Base-by-base conservation (phyloP, 2,888 invertebrate genomes). In the Plemyria rubiginata region DNA sequence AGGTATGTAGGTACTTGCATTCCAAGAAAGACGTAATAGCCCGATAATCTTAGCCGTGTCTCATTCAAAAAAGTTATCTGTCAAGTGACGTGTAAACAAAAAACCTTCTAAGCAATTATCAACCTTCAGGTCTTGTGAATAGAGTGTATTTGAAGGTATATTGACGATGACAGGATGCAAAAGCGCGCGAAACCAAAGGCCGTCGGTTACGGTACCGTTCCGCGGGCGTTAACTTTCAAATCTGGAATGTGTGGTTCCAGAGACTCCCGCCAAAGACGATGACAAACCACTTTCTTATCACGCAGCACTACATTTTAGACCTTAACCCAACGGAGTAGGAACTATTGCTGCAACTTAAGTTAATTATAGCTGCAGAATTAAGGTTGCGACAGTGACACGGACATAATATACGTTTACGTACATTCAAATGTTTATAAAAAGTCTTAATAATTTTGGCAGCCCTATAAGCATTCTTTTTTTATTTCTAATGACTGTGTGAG, bases 161-260 rank as follows among this genome's bases (percentile, higher is more conserved):
- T 54, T 74, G 81, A 63, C 59, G 66, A 64, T 60, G 66, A 53
- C 7, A 73, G 70, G 75, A 62, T 67, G 50, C 54, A 60, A 55
- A 49, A 67, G 54, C 50, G 40, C 62, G 51, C 53, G 48, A 63
- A 63, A 60, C 41, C 62, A 64, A 63, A 60, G 65, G 38, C 50
- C 72, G 81, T 76, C 85, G 78, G 85, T 86, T 86, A 84, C 72
- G 70, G 76, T 86, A 85, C 86, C 86, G 86, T 86, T 85, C 68
- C 60, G 81, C 72, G 80, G 71, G 74, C 80, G 81, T 73, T 75
- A 71, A 71, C 72, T 73, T 75, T 75, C 73, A 75, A 75, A 73
- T 73, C 70, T 71, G 71, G 71, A 73, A 73, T 73, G 72, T 71
- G 59, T 67, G 66, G 62, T 63, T 61, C 62, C 68, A 55, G 66